Evolutionary conservation across 1,140 invertebrate species (phyloP), one percentile per base, ranked within the genome.

Genomic region (Conopomorpha cramerella): DNA sequence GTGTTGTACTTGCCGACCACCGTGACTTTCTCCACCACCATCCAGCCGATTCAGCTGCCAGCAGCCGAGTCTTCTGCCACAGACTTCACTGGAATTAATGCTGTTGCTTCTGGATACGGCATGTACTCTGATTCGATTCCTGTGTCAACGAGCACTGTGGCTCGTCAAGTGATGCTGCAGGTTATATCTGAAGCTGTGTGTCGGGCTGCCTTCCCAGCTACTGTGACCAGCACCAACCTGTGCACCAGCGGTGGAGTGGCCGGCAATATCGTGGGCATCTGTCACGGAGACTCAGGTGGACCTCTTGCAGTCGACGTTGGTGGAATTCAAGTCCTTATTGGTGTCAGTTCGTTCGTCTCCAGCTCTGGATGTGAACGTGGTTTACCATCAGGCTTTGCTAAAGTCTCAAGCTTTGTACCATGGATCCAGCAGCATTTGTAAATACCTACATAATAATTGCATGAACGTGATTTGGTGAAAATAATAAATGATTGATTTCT

Each of bases 281-380:
- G 63, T 39, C 55, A 51, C 43, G 63, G 58, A 16, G 60, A 67
- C 32, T 67, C 63, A 2, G 63, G 60, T 8, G 63, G 63, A 11
- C 59, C 63, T 1, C 32, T 66, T 7, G 48, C 51, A 1, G 34
- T 53, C 10, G 48, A 41, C 12, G 32, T 37, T 13, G 14, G 41
- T 4, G 59, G 55, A 26, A 11, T 46, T 30, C 41, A 51, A 11
- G 34, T 58, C 17, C 27, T 64, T 8, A 46, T 68, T 16, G 58
- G 58, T 10, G 53, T 65, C 10, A 27, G 33, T 13, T 34, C 33
- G 10, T 34, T 34, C 19, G 33, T 34, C 2, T 3, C 33, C n/a
- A 11, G 8, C n/a, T 10, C 8, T 13, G 33, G 33, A 10, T 34
- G 33, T 13, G 8, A 34, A 13, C 33, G 18, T 4, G 33, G 33